A percentile compares a stretch with the other conserved stretches of the same genome.
Conservation (phyloP, 2,888 invertebrate species). For the Drosophila dives region DNA sequence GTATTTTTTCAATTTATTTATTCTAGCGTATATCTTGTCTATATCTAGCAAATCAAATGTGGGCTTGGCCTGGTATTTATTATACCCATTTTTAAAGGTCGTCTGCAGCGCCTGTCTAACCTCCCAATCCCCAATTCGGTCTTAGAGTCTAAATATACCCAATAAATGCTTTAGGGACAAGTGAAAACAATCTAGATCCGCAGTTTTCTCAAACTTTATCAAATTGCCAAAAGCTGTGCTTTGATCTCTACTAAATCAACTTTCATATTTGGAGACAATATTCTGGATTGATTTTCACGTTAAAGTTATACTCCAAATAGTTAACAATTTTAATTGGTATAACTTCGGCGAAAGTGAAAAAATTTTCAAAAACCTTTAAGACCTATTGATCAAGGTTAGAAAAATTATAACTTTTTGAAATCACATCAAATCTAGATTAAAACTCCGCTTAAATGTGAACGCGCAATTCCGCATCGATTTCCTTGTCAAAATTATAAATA, state of each 20-base stretch:
- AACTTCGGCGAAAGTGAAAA: neutral
- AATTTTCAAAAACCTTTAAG: neutral
- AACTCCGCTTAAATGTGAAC: neutral
- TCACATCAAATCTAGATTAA: neutral
- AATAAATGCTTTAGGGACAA: neutral
- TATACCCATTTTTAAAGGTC: neutral
- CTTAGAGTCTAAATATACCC: neutral
- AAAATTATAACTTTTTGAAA: neutral
- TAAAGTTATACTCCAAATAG: neutral
- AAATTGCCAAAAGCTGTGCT: neutral
- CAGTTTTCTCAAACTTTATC: neutral
- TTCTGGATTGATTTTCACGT: neutral
- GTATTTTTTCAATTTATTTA: neutral
- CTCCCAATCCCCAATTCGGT: neutral
- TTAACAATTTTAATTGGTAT: no score
- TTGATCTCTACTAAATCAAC: neutral
- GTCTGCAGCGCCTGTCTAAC: neutral
- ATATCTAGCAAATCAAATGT: no score
- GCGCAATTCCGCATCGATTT: neutral
- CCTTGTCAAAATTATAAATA: no score
- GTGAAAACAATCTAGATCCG: neutral
- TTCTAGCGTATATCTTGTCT: no score
- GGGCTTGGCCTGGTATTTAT: neutral
- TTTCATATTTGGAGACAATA: neutral
- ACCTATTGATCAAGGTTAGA: neutral